These are phyloP conservation scores for Yponomeuta malinellus DNA, from an alignment of 2,888 invertebrate genomes.

Conservation along the genomic window DNA sequence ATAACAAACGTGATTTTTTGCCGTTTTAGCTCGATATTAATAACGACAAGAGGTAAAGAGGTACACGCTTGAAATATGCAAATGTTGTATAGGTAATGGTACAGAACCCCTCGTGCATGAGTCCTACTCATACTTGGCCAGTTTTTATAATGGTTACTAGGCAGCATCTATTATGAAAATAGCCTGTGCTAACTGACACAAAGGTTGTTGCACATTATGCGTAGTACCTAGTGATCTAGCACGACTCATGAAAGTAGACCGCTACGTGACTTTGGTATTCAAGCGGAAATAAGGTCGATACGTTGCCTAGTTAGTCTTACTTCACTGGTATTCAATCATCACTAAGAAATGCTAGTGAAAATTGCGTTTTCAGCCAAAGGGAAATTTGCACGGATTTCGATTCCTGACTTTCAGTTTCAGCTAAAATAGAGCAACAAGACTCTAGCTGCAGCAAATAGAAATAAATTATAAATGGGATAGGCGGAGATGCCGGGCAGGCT, in stretches of 20 bases:
- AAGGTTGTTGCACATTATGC: slow-evolving; percentile 4
- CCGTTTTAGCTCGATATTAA: too few species aligned
- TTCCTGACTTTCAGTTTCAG: neutral
- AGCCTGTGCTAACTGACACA: neutral
- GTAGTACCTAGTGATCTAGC: neutral
- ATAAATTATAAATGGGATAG: neutral
- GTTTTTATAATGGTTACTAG: too few species aligned
- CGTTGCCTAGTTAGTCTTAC: neutral
- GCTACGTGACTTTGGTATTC: slow-evolving; percentile 13
- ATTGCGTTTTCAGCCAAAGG: neutral
- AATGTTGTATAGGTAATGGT: too few species aligned
- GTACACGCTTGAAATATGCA: too few species aligned
- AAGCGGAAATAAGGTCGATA: slow-evolving; percentile 9
- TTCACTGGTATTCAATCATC: neutral
- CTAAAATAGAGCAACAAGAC: neutral
- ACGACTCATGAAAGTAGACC: slow-evolving; percentile 12
- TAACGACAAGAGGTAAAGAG: too few species aligned
- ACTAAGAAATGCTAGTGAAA: neutral
- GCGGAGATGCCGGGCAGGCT: slow-evolving; percentile 2
- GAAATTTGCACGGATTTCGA: neutral
- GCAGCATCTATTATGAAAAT: neutral
- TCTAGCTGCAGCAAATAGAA: neutral
- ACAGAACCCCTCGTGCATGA: too few species aligned
- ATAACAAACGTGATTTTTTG: too few species aligned
- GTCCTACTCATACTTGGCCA: too few species aligned